Evolutionary conservation across 2,888 invertebrate genomes (phyloP), one percentile per base, ranked within the genome.

Genomic region (Eubasilissa splendida): DNA sequence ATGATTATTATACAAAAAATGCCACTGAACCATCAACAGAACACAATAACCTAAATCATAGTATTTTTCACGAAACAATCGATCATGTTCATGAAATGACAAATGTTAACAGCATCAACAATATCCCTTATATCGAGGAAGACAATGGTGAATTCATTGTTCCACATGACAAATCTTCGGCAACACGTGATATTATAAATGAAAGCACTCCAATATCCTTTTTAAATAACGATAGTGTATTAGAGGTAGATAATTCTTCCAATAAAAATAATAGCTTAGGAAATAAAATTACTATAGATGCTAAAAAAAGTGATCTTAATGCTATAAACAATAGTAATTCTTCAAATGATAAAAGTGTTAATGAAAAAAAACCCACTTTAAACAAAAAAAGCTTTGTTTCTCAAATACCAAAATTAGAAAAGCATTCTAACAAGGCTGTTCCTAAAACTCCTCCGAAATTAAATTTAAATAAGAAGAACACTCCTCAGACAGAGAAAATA

Each of bases 361-460:
- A n/a, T 59, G 60, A 74, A 56, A 71, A 42, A 42, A 76, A 77
- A 54, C 5, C 11, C 54, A 54, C 14, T 50, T 60, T 14, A 14
- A 22, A 53, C 10, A 77, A 79, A 71, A 83, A 83, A 80, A 65
- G 76, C 42, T 80, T 83, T 76, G 76, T 79, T 58, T 84, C 84
- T 9, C 84, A 82, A 80, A 84, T 84, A 53, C 84, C 84, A 42
- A 84, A 83, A 79, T 60, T 80, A 66, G 82, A 82, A 12, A 84
- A 84, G 59, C 74, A 74, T 76, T 12, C 56, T 10, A 75, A 89
- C 82, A 90, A 89, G 86, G 86, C 85, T 70, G 82, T 86, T 54
- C 90, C 91, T 11, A 90, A 90, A 85, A 88, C 90, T 5, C 90
- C 90, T 5, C 85, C 90, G 59, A 87, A 91, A 76, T 87, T 88